Evolutionary conservation across 2,113 vertebrate species (phyloP).

Genomic region (Trichechus manatus): DNA sequence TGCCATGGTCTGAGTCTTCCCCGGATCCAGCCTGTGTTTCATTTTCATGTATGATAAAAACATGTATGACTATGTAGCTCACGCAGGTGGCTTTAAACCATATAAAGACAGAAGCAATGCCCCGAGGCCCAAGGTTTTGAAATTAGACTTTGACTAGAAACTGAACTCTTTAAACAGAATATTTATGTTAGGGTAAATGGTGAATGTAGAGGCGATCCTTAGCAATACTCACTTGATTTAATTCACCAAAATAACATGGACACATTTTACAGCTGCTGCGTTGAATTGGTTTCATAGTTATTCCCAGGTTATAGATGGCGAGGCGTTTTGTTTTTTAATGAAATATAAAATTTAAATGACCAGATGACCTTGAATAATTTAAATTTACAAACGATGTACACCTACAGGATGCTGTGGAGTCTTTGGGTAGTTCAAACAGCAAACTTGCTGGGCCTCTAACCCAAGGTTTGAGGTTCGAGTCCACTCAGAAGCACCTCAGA

Average conservation of each 20-base stretch:
- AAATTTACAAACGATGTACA: background rate
- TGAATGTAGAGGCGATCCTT: background rate
- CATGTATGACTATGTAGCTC: background rate
- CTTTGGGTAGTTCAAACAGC: too few relatives aligned
- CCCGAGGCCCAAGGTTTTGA: background rate
- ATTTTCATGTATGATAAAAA: background rate
- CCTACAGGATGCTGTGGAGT: background rate
- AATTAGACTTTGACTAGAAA: background rate
- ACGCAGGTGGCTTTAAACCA: background rate
- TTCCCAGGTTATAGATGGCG: background rate
- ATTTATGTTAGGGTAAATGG: background rate
- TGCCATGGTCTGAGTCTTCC: background rate
- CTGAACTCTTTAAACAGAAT: background rate
- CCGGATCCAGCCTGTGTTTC: background rate
- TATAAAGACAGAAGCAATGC: background rate
- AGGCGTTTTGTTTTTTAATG: slow-evolving; percentile 7
- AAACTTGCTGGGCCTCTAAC: too few relatives aligned
- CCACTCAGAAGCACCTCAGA: too few relatives aligned
- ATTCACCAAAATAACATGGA: background rate
- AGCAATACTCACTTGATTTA: background rate
- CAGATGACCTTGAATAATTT: background rate
- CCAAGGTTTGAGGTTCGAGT: too few relatives aligned
- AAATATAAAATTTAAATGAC: slow-evolving; percentile 2
- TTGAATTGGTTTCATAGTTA: background rate
- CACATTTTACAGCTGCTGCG: background rate